phyloP scores from a whole-genome alignment of 2,888 invertebrate species.

The Apomyelois bistriatella region DNA sequence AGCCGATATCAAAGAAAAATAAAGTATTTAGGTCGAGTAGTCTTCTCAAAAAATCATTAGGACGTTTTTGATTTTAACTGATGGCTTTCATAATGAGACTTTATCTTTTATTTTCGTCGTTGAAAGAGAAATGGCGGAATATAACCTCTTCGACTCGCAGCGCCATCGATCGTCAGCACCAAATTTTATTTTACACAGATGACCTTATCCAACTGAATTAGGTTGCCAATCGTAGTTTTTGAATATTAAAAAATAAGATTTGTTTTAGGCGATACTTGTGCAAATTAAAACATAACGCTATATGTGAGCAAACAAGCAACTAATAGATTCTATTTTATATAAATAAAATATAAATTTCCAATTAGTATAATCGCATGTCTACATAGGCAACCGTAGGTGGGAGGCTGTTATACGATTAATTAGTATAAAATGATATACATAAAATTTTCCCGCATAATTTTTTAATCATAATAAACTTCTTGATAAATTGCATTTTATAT shows the following conservation, averaged over 20 bases:
- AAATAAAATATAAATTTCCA: slow-evolving; percentile 8
- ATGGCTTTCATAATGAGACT: slow-evolving; percentile 37
- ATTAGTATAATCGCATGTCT: slow-evolving; percentile 8
- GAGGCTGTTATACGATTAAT: slow-evolving; percentile 18
- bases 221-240: no score
- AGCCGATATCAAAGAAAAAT: slow-evolving; percentile 41
- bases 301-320: not conserved
- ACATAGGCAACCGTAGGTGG: not conserved
- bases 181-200: not conserved
- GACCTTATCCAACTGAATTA: no score
- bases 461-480: slow-evolving; percentile 25
- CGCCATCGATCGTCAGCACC: slow-evolving; percentile 3
- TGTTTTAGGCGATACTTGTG: no score
- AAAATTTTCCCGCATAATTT: no score
- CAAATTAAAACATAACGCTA: no score
- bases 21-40: slow-evolving; percentile 32
- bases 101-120: slow-evolving; percentile 21
- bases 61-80: slow-evolving; percentile 43
- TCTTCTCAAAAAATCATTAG: slow-evolving; percentile 34
- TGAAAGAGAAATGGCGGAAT: slow-evolving; percentile 14
- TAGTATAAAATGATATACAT: slow-evolving; percentile 14
- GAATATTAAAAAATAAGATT: no score
- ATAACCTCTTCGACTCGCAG: slow-evolving; percentile 2
- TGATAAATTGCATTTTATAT: slow-evolving; percentile 25
- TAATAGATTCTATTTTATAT: not conserved